Conservation (phyloP, 2,888 invertebrate species). For the Plemyria rubiginata region DNA sequence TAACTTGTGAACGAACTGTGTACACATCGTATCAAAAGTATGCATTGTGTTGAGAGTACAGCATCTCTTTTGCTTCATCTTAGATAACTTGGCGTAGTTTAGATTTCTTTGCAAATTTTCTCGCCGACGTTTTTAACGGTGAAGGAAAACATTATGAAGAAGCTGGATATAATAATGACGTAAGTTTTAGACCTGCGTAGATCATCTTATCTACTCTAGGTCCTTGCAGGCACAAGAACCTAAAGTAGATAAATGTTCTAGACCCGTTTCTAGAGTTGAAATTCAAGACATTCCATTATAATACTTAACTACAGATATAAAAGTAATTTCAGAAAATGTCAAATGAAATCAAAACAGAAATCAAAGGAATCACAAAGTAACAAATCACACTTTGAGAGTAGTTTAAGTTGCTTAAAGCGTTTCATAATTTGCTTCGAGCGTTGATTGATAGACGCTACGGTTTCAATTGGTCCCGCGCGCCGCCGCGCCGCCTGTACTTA, state of each 20-base stretch:
- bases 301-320: too few relatives aligned
- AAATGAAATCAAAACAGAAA: too few relatives aligned
- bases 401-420: not conserved
- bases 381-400: too few relatives aligned
- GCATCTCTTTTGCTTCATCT: not conserved
- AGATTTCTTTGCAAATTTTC: not conserved
- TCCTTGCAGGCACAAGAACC: too few relatives aligned
- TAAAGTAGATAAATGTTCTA: too few relatives aligned
- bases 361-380: too few relatives aligned
- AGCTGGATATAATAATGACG: not conserved
- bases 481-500: too few relatives aligned
- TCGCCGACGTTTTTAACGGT: not conserved
- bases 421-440: not conserved
- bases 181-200: not conserved
- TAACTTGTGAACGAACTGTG: not conserved
- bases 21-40: not conserved
- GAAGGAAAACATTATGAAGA: not conserved
- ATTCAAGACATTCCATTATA: too few relatives aligned
- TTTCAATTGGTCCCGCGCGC: slow-evolving; percentile 2
- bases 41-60: not conserved
- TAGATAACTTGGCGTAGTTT: not conserved
- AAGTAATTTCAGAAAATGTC: too few relatives aligned
- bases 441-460: slow-evolving; percentile 1
- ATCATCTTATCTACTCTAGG: too few relatives aligned
- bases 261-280: too few relatives aligned